These are phyloP conservation scores for Acanthochromis polyacanthus DNA, from an alignment of 2,113 vertebrate genomes.

Conservation along the genomic window DNA sequence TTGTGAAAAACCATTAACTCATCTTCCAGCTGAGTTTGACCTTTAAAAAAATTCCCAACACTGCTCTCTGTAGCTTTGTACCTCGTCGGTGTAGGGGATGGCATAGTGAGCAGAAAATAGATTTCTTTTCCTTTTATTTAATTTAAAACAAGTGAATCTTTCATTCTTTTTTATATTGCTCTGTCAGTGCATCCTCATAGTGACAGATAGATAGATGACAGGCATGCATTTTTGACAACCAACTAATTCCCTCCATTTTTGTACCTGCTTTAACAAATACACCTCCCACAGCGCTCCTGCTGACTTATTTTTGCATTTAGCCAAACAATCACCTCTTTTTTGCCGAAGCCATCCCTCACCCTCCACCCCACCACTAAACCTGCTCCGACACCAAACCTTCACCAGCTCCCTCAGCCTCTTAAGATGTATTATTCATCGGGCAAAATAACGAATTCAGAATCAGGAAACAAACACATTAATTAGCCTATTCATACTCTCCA, in stretches of 20 bases:
- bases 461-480: slow-evolving; percentile 68
- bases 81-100: slow-evolving; percentile 3
- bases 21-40: neutral
- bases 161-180: neutral
- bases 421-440: slow-evolving; percentile 57
- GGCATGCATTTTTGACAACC: too few relatives aligned
- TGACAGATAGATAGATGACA: neutral
- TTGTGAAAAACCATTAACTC: too few relatives aligned
- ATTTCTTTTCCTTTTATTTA: neutral
- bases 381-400: slow-evolving; percentile 33
- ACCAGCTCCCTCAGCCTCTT: slow-evolving; percentile 34
- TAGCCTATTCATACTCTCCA: slow-evolving; percentile 51
- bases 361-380: neutral
- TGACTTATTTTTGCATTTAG: neutral
- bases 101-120: neutral
- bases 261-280: neutral
- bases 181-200: neutral
- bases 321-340: slow-evolving; percentile 13
- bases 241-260: too few relatives aligned
- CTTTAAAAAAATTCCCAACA: neutral
- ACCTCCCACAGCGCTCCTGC: neutral
- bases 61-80: neutral
- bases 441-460: slow-evolving; percentile 55
- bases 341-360: neutral
- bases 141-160: neutral